Base-by-base conservation (phyloP, 1,140 invertebrate species). In the Diorhabda carinulata region DNA sequence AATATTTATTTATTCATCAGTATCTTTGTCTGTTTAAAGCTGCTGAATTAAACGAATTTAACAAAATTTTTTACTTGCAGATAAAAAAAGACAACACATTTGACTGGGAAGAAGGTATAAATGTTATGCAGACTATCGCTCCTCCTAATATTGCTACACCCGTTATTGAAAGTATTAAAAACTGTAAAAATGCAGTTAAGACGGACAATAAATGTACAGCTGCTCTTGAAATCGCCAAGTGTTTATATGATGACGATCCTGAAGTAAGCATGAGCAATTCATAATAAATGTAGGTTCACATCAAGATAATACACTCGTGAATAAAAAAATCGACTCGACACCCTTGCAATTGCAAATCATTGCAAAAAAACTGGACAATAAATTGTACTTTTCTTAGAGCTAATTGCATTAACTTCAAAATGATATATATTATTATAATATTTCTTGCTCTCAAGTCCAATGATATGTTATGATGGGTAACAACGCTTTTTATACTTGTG, bases 171-270 rank as follows among this genome's bases (percentile, higher is more conserved):
- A 59, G 67, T 6, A 40, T 77, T 25, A 45, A 66, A 9, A 65
- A 73, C 25, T 77, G 76, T 62, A 77, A 75, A 72, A 72, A 77
- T 67, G 61, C 76, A 7, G 73, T 60, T n/a, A 67, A 67, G 47
- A 60, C 65, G 9, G 42, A 57, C 40, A 43, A 67, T 43, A 67
- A 60, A 59, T 67, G 65, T 67, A 60, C 41, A 41, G 65, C 41
- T 43, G 40, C 65, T 8, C n/a, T 67, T 57, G 65, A 67, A 45
- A 60, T 67, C 5, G 65, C 65, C 8, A 58, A 67, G 44, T 67
- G 65, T 40, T 44, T 67, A 9, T 67, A 67, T 56, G 52, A 67
- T 59, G 57, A 60, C 42, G 57, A 67, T 25, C 65, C 65, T 10
- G 5, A 8, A 6, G 65, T 67, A 59, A 25, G 43, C 8, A 62